Conservation (phyloP, 2,797 vertebrate species). For the Moxostoma hubbsi region DNA sequence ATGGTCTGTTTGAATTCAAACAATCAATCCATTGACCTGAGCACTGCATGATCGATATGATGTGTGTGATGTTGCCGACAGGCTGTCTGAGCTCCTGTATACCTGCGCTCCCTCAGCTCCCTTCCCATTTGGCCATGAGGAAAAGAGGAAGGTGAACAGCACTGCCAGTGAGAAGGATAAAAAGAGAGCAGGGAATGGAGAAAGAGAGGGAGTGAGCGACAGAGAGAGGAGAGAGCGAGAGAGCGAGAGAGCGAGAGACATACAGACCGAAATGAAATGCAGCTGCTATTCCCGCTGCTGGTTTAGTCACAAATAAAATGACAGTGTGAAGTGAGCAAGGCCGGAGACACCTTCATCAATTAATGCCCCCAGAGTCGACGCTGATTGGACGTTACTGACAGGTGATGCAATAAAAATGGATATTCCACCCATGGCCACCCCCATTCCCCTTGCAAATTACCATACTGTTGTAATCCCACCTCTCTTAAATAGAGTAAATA, state of each 20-base stretch:
- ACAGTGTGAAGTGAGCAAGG: slow-evolving; percentile 96
- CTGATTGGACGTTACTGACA: slow-evolving; percentile 99
- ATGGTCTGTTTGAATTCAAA: slow-evolving; percentile 71
- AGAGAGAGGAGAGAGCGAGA: no score
- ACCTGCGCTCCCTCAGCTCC: slow-evolving; percentile 92
- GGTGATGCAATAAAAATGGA: slow-evolving; percentile 99
- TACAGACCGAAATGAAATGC: slow-evolving; percentile 75
- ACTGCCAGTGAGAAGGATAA: slow-evolving; percentile 82
- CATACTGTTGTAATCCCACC: slow-evolving; percentile 86
- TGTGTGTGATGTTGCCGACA: slow-evolving; percentile 75
- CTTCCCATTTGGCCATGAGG: slow-evolving; percentile 93
- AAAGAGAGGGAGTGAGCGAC: slow-evolving; percentile 47
- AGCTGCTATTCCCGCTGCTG: slow-evolving; percentile 96
- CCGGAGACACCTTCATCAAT: slow-evolving; percentile 99
- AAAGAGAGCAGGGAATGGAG: slow-evolving; percentile 77
- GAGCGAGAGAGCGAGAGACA: no score
- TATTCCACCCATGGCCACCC: slow-evolving; percentile 89
- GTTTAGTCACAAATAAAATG: slow-evolving; percentile 97
- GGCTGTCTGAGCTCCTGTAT: slow-evolving; percentile 78
- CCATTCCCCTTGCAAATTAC: slow-evolving; percentile 85
- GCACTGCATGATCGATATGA: slow-evolving; percentile 79
- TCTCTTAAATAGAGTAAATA: slow-evolving; percentile 84
- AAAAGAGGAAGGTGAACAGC: slow-evolving; percentile 87
- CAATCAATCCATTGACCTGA: slow-evolving; percentile 74
- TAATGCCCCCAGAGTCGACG: slow-evolving; percentile 94